Base-by-base conservation (phyloP, 2,113 vertebrate species). In the Bambusicola thoracicus region DNA sequence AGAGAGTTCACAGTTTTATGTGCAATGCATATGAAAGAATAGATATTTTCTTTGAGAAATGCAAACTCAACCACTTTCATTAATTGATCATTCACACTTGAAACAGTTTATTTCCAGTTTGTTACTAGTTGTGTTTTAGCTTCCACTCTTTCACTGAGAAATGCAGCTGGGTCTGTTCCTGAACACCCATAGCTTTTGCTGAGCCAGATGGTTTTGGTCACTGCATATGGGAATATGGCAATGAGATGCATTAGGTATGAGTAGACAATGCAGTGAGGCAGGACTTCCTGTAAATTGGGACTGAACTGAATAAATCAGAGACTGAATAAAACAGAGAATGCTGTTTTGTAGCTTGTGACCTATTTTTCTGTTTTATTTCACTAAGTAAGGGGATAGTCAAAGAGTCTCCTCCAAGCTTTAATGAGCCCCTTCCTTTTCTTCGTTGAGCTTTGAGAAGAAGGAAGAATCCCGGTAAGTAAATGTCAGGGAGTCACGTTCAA, bases 331-430 rank as follows among this genome's bases (percentile, higher is more conserved):
- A 84, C 73, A 87, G 38, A 36, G 61, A 96, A 93, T 74, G 40
- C 11, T 95, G 68, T 89, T 92, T 55, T 83, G 55, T 74, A 51
- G 44, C 19, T 82, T 92, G 44, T 87, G 72, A 88, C 85, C 85
- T 96, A 77, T 81, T 97, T 96, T 96, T 95, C n/a, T 62, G 29
- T 58, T 76, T 29, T 22, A 77, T 95, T 95, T 93, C 81, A 68
- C 36, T 49, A 79, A 76, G 30, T 6, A 59, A 46, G 10, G 44
- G 59, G 63, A 40, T 72, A 95, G 86, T 85, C 87, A 72, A 79
- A 61, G 62, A 93, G n/a, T 78, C 41, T 38, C 92, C 86, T 94
- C 94, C 83, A 94, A 95, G 51, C 22, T 93, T 85, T 97, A 96
- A 97, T 89, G 93, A 94, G 78, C 62, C 62, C 56, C 75, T 97